Base-by-base conservation (phyloP, 2,797 vertebrate genomes). In the Gallirallus australis region DNA sequence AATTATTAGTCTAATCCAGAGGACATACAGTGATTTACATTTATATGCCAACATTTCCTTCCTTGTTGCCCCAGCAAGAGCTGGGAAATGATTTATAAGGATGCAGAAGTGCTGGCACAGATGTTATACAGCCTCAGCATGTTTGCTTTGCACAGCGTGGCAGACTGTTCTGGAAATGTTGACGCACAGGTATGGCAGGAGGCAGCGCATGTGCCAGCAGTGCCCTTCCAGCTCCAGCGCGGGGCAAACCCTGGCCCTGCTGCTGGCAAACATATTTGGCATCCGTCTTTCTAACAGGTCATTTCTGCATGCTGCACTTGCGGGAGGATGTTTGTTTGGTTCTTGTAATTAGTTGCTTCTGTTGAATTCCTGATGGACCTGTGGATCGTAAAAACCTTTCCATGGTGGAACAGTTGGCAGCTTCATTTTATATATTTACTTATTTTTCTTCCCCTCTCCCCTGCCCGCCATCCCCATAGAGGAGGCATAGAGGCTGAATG, bases 1-100 rank as follows among this genome's bases (percentile, higher is more conserved):
- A 85, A 95, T 97, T 97, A 96, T 97, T 97, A 97, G 97, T 97
- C 86, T 96, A 42, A 97, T 98, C 94, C 93, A 97, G 91, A 97
- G 87, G 89, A 97, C 79, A 90, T 57, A 76, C 76, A 83, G 93
- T 97, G 95, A 97, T 97, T 98, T 97, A 95, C 96, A 96, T 96
- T 97, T 96, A 94, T 96, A 88, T 92, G 91, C 97, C 96, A 98
- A 93, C 79, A 72, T 89, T 97, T 95, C 93, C 92, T 94, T 97
- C 91, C 90, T 94, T 84, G 85, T 97, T 97, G 96, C 68, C 94
- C 94, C 97, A 97, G 96, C 75, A 98, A 98, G 96, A 97, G 95
- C 91, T 93, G 56, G 84, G 87, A 86, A 92, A 92, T 97, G 96
- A 98, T 98, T 98, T 97, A 97, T 95, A 97, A 96, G 90, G 86